Percentiles rank a stretch among this genome's conserved stretches.
Evolutionary conservation across 92 coral and sea anemone genomes (phyloP).

Genomic region (Desmophyllum pertusum): DNA sequence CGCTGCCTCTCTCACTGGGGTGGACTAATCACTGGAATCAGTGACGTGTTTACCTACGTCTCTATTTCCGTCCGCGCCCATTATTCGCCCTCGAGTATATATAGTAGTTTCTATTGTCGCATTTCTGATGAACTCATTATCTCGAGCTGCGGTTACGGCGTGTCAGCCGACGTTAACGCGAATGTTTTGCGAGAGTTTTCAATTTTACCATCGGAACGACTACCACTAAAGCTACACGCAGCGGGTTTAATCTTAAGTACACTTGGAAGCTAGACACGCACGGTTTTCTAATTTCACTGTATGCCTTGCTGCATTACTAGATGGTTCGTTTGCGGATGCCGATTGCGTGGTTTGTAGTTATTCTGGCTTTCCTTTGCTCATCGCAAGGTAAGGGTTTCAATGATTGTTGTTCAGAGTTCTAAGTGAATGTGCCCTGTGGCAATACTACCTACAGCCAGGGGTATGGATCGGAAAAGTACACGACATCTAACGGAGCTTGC

Average conservation of each 20-base stretch:
- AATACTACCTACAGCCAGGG: not conserved
- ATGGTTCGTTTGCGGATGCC: conserved; percentile 32
- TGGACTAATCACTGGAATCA: not conserved
- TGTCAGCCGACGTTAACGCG: not conserved
- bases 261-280: no score
- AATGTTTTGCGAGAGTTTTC: conserved; percentile 11
- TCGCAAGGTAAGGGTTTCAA: conserved; percentile 8
- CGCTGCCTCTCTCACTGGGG: not conserved
- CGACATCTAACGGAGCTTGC: conserved; percentile 6
- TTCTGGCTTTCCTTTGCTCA: not conserved
- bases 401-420: not conserved
- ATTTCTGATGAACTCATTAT: not conserved
- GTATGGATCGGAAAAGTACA: not conserved
- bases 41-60: conserved; percentile 42
- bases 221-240: not conserved
- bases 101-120: not conserved
- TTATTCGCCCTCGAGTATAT: conserved; percentile 19
- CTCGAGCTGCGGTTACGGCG: conserved; percentile 4
- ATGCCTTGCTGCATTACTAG: not conserved
- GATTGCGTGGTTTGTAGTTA: not conserved
- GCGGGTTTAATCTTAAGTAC: no score
- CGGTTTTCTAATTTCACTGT: not conserved
- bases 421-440: not conserved
- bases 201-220: not conserved
- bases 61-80: conserved; percentile 41